These are phyloP conservation scores for Drosophila kuntzei DNA, from an alignment of 2,888 invertebrate species.

Conservation along the genomic window DNA sequence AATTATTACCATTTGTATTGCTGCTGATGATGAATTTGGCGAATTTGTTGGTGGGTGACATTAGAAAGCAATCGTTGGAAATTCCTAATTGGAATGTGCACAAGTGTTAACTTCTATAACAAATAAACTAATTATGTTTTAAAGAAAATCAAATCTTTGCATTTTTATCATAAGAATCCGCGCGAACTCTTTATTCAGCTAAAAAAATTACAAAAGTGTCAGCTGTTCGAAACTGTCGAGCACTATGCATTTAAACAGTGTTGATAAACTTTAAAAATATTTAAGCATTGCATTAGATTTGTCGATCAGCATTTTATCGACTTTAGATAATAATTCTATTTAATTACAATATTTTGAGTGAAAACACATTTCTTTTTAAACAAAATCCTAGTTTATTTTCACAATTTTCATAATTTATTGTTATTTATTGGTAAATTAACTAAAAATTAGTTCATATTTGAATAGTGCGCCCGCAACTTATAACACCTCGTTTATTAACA, in stretches of 20 bases:
- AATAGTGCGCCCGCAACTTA: no score
- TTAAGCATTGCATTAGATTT: neutral
- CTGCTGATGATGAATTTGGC: constrained; percentile 88
- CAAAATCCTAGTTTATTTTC: neutral
- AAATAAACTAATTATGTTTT: neutral
- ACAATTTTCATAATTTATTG: no score
- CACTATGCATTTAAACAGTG: constrained; percentile 36
- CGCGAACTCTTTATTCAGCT: no score
- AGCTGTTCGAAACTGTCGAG: constrained; percentile 49
- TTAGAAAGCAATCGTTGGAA: neutral
- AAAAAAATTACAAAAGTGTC: constrained; percentile 45
- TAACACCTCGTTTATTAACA: no score
- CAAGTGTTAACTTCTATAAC: neutral
- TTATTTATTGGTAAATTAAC: no score
- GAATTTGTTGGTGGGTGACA: constrained; percentile 85
- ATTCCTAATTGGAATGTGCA: constrained; percentile 32
- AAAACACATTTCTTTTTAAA: neutral
- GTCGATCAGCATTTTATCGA: neutral
- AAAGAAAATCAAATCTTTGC: neutral
- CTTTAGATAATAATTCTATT: neutral
- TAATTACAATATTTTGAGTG: neutral
- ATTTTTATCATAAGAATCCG: neutral
- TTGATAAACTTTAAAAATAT: constrained; percentile 21
- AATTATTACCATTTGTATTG: constrained; percentile 90
- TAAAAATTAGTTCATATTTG: no score